Evolutionary conservation across 2,797 vertebrate genomes (phyloP).

Genomic region (Sebastes trivittatus): DNA sequence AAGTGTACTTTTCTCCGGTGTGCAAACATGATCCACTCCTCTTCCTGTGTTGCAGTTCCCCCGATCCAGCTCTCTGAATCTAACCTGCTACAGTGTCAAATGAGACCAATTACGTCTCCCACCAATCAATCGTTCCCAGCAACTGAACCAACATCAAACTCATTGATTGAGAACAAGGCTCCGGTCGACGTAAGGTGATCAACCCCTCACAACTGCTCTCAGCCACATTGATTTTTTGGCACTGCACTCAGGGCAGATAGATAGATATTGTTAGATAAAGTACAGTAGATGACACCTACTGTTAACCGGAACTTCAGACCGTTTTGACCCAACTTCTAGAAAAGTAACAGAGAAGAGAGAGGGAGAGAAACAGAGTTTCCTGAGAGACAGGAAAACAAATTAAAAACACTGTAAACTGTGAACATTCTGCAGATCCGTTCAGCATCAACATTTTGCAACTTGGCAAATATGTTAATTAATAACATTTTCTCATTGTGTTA

Average conservation of each 20-base stretch:
- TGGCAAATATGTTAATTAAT: background rate
- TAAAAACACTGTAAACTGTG: background rate
- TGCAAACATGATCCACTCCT: slow-evolving; percentile 65
- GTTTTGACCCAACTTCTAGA: slow-evolving; percentile 24
- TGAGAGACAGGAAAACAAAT: background rate
- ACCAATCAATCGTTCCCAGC: slow-evolving; percentile 82
- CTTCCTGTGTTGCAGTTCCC: slow-evolving; percentile 53
- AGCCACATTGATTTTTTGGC: slow-evolving; percentile 74
- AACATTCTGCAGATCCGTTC: background rate
- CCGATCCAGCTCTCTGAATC: slow-evolving; percentile 52
- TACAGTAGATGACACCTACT: slow-evolving; percentile 56
- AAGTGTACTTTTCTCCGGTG: slow-evolving; percentile 46
- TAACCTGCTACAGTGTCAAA: slow-evolving; percentile 76
- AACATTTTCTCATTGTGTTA: background rate
- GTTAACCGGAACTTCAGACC: slow-evolving; percentile 8
- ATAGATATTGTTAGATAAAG: slow-evolving; percentile 68
- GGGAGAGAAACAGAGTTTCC: background rate
- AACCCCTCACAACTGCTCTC: slow-evolving; percentile 77
- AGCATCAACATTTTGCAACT: background rate
- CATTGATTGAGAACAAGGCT: slow-evolving; percentile 81
- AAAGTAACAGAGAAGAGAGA: slow-evolving; percentile 15
- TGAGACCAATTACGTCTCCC: slow-evolving; percentile 80
- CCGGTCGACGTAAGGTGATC: slow-evolving; percentile 79
- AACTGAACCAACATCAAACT: slow-evolving; percentile 83
- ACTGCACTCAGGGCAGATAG: slow-evolving; percentile 67